Evolutionary conservation across 2,888 invertebrate species (phyloP).

Genomic region (Tribolium freemani): DNA sequence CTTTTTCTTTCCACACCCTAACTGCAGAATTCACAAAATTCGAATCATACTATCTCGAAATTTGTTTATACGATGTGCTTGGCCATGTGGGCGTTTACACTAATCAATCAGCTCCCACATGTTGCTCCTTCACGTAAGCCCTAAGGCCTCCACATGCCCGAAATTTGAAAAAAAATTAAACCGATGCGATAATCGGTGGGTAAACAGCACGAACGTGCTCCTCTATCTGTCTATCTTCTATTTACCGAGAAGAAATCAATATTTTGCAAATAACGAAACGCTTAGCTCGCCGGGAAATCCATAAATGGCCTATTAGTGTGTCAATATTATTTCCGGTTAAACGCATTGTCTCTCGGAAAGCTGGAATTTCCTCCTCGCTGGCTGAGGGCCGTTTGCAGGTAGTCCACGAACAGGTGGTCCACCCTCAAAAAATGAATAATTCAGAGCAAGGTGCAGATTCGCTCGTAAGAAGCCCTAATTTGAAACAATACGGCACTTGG

Average conservation of each 20-base stretch:
- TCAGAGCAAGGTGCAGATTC: constrained; percentile 59
- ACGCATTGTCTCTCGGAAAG: neutral
- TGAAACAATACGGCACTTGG: constrained; percentile 44
- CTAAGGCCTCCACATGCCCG: neutral
- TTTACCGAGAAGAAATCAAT: neutral
- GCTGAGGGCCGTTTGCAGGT: constrained; percentile 31
- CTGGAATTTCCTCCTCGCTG: neutral
- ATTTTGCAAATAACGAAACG: neutral
- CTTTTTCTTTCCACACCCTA: too few species aligned
- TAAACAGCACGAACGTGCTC: neutral
- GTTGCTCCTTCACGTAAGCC: constrained; percentile 1
- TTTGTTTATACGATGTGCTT: too few species aligned
- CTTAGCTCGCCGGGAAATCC: neutral
- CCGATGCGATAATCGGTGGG: neutral
- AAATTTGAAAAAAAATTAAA: neutral
- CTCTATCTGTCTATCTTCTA: neutral
- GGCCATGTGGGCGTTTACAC: too few species aligned
- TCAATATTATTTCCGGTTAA: constrained; percentile 6
- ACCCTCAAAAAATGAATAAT: constrained; percentile 56
- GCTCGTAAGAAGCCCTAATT: constrained; percentile 56
- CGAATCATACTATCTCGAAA: too few species aligned
- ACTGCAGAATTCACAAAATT: too few species aligned
- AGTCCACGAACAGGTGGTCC: constrained; percentile 44
- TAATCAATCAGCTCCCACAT: neutral
- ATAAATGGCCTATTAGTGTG: neutral